Evolutionary conservation across 1,140 invertebrate species (phyloP).

Genomic region (Pygmarrhopalites habei): DNA sequence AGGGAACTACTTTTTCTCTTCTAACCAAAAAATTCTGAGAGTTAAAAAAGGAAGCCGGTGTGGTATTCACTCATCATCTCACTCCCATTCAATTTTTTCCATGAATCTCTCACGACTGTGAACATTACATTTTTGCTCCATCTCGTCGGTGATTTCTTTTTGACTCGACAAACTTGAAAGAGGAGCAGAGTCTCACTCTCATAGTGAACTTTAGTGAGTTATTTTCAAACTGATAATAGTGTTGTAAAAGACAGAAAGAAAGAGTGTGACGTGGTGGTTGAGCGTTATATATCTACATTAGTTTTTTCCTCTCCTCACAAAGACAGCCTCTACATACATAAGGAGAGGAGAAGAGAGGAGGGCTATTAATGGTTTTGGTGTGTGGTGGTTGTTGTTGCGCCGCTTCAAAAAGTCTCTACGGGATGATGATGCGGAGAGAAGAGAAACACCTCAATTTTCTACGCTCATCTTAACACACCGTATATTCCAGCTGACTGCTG

Average conservation of each 20-base stretch:
- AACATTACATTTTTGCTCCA: not conserved
- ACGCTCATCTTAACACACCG: conserved; percentile 7
- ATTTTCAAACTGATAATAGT: conserved; percentile 26
- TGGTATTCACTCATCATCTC: too few species aligned
- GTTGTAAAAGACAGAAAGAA: conserved; percentile 17
- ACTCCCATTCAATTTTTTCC: not conserved
- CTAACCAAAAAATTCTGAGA: too few species aligned
- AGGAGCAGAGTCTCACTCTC: too few species aligned
- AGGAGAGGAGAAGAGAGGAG: not conserved
- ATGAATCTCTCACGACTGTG: conserved; percentile 4
- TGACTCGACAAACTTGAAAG: too few species aligned
- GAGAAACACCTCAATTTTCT: conserved; percentile 32
- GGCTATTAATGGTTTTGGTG: conserved; percentile 12
- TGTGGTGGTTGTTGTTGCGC: too few species aligned
- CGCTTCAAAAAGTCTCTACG: not conserved
- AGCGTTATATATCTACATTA: conserved; percentile 9
- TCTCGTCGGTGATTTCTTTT: too few species aligned
- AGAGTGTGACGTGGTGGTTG: not conserved
- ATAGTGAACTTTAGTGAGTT: not conserved
- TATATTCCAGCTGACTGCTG: conserved; percentile 10
- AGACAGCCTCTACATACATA: too few species aligned
- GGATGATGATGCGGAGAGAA: conserved; percentile 7
- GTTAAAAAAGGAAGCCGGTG: too few species aligned
- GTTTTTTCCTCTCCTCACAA: too few species aligned
- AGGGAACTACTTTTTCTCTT: too few species aligned